Base-by-base conservation (phyloP, 2,797 vertebrate species). In the Apogon hyalosoma region DNA sequence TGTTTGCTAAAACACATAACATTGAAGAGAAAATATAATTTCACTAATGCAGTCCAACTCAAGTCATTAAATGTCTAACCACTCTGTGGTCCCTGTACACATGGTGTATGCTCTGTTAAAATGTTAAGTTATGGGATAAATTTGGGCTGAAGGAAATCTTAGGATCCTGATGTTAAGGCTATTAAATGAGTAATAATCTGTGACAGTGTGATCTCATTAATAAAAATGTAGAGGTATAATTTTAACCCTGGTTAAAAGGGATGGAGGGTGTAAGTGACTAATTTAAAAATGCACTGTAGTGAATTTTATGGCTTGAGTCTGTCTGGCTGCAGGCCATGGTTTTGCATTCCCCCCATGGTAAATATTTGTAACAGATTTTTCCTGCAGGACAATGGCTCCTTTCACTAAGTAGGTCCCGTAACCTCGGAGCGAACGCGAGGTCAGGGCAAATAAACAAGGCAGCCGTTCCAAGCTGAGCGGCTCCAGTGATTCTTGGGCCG, bases 281-380 rank as follows among this genome's bases (percentile, higher is more conserved):
- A 83, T 86, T 90, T 93, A 95, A 95, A 87, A 97, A 96, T 96
- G 95, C 68, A 79, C 65, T 94, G 95, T 92, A 92, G 95, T 92
- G 94, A 95, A 95, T 97, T 96, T 97, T 97, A 97, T 94, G 94
- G 95, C 94, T 95, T 84, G 89, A 69, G 96, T 96, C 95, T 96
- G 95, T 93, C 94, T 97, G 96, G 96, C 95, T 86, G 85, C 75
- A 78, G 80, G 92, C 96, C 96, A 96, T 76, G 88, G 90, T 93
- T 92, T 93, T 92, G 94, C 93, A 88, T 95, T 94, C 77, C 79
- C 94, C 93, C 94, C 91, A 73, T 91, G 94, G 95, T 97, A 98
- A 98, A 98, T 97, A 98, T 97, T 98, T 98, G 96, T 95, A 98
- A 95, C 96, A 98, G 95, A 96, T 96, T 96, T 97, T 82, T 94